phyloP scores from a whole-genome alignment of 2,113 vertebrate species.

The Astatotilapia flaviijosephi region DNA sequence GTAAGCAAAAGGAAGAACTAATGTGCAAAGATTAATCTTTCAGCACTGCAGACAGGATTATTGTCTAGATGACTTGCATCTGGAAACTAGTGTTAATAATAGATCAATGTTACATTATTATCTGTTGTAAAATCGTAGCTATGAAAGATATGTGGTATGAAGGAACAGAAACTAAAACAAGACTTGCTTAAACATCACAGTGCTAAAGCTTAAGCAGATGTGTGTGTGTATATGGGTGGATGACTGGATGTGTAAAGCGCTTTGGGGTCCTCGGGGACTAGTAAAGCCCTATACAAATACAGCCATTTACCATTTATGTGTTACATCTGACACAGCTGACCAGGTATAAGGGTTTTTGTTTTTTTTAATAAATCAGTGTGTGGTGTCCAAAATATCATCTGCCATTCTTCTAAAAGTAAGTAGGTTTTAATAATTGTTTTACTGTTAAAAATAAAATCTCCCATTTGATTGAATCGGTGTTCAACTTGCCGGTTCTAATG shows the following conservation, averaged over 20 bases:
- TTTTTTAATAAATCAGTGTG: neutral
- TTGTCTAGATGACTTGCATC: neutral
- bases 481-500: fast-evolving
- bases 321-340: neutral
- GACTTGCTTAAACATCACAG: neutral
- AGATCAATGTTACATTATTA: neutral
- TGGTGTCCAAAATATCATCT: neutral
- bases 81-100: neutral
- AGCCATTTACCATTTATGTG: neutral
- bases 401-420: neutral
- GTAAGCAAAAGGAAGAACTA: constrained; percentile 41
- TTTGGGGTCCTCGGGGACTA: neutral
- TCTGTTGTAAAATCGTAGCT: neutral
- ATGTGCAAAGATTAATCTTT: neutral
- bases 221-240: neutral
- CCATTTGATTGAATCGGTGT: fast-evolving
- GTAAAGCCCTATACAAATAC: neutral
- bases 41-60: too few species aligned
- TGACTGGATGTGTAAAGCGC: neutral
- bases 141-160: neutral
- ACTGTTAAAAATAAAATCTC: fast-evolving
- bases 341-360: neutral
- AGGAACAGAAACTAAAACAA: neutral
- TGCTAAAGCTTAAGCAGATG: neutral
- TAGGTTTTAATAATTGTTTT: neutral